Evolutionary conservation across 2,888 invertebrate genomes (phyloP).

Genomic region (Plagiodera versicolora): DNA sequence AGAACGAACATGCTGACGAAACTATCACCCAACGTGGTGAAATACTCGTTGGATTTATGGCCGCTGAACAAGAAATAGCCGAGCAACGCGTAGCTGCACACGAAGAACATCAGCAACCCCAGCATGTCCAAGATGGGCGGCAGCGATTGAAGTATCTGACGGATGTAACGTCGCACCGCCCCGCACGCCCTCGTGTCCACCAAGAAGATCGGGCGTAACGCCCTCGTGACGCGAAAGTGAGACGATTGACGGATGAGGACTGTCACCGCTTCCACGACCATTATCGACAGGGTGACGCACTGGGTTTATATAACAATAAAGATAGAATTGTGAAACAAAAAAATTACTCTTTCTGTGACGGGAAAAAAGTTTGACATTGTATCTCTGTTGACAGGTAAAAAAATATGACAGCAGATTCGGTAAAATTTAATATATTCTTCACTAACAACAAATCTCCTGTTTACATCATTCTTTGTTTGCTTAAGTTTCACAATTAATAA

Average conservation of each 20-base stretch:
- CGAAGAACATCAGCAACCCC: constrained; percentile 80
- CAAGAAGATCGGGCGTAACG: constrained; percentile 83
- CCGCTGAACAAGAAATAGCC: constrained; percentile 82
- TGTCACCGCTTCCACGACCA: constrained; percentile 80
- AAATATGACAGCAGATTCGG: no score
- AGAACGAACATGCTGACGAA: constrained; percentile 88
- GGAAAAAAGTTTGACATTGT: no score
- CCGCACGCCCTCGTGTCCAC: constrained; percentile 84
- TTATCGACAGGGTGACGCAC: constrained; percentile 74
- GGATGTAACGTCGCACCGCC: constrained; percentile 70
- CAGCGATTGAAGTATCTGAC: constrained; percentile 81
- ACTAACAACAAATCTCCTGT: constrained; percentile 18
- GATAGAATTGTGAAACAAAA: no score
- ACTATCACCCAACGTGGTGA: constrained; percentile 75
- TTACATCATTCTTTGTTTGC: constrained; percentile 19
- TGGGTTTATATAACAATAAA: no score
- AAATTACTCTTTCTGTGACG: no score
- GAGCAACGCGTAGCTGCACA: constrained; percentile 78
- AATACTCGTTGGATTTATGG: constrained; percentile 74
- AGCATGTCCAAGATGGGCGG: constrained; percentile 90
- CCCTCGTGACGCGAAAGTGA: constrained; percentile 85
- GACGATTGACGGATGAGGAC: constrained; percentile 79
- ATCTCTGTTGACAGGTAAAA: no score
- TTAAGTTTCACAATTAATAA: constrained; percentile 16
- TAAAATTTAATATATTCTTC: constrained; percentile 20